These are phyloP conservation scores for Mirounga angustirostris DNA, from an alignment of 2,113 vertebrate genomes.

Conservation along the genomic window DNA sequence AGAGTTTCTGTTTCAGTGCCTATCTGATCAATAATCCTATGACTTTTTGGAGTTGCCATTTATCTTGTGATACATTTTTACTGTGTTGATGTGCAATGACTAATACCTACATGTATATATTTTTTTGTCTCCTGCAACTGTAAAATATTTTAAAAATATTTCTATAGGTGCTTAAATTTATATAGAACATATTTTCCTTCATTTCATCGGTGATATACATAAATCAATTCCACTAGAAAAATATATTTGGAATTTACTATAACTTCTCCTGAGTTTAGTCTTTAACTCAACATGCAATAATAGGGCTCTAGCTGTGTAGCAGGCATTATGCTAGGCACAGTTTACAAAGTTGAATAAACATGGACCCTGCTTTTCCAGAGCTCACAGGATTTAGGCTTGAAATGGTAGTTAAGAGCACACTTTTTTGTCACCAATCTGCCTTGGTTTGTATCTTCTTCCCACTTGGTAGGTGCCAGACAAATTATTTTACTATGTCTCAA, in stretches of 20 bases:
- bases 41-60: slow-evolving; percentile 54
- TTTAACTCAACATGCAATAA: not conserved
- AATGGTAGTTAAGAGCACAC: not conserved
- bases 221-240: slow-evolving; percentile 40
- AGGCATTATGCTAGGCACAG: not conserved
- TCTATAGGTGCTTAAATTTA: slow-evolving; percentile 57
- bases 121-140: slow-evolving; percentile 16
- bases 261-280: not conserved
- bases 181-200: slow-evolving; percentile 5
- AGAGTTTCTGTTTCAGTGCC: slow-evolving; percentile 68
- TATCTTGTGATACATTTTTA: slow-evolving; percentile 65
- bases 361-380: not conserved
- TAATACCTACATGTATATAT: slow-evolving; percentile 5
- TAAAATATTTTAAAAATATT: slow-evolving; percentile 65
- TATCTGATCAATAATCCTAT: slow-evolving; percentile 75
- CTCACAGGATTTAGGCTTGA: not conserved
- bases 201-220: slow-evolving; percentile 34
- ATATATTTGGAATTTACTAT: slow-evolving; percentile 29
- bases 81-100: slow-evolving; percentile 27
- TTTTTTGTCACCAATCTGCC: not conserved
- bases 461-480: not conserved
- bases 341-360: not conserved
- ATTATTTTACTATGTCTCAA: slow-evolving; percentile 22
- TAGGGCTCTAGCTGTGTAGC: not conserved
- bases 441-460: slow-evolving; percentile 30